phyloP scores from a whole-genome alignment of 2,888 invertebrate genomes.

The Nephrotoma flavescens region DNA sequence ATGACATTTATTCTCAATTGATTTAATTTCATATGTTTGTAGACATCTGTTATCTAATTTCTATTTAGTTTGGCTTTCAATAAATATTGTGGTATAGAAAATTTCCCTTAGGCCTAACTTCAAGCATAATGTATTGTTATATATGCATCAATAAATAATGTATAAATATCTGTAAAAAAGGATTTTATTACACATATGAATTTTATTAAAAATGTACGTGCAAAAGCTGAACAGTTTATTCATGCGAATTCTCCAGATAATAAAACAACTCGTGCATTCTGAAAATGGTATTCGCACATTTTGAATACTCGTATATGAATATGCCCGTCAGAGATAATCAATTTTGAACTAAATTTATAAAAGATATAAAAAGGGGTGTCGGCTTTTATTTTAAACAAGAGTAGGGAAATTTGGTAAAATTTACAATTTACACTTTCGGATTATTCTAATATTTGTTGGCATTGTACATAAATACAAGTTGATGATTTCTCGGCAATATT shows the following conservation, averaged over 20 bases:
- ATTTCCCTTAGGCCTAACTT: not conserved
- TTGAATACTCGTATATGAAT: not conserved
- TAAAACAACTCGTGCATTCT: not conserved
- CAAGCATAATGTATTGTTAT: not conserved
- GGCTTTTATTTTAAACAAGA: too few relatives aligned
- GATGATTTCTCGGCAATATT: too few relatives aligned
- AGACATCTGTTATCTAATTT: not conserved
- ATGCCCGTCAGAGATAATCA: not conserved
- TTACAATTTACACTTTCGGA: too few relatives aligned
- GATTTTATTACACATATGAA: not conserved
- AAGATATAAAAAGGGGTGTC: too few relatives aligned
- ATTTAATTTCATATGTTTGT: not conserved
- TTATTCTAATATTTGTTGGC: too few relatives aligned
- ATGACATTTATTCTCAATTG: not conserved
- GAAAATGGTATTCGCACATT: not conserved
- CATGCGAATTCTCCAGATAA: not conserved
- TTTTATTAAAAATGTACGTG: not conserved
- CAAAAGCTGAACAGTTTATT: not conserved
- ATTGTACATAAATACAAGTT: too few relatives aligned
- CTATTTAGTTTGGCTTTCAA: not conserved
- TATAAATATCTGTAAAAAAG: not conserved
- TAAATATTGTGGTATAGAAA: not conserved
- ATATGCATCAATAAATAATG: not conserved
- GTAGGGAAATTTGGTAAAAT: too few relatives aligned
- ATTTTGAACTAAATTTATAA: not conserved